These are phyloP conservation scores for Callocephalon fimbriatum DNA, from an alignment of 2,113 vertebrate species.

Conservation along the genomic window DNA sequence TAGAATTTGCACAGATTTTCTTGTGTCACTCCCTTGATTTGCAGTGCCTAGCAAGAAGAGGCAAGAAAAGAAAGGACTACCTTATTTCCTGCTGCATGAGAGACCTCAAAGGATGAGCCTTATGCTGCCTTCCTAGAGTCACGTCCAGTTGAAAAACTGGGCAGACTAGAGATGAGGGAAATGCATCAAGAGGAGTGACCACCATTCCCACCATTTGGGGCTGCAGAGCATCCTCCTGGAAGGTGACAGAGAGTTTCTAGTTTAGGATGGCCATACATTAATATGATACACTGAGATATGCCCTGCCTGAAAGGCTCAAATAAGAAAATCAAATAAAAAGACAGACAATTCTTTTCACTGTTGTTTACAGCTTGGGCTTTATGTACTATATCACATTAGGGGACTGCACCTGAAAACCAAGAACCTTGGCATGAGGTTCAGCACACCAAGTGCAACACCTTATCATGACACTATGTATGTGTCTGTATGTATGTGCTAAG, in stretches of 20 bases:
- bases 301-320: neutral
- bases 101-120: accelerated
- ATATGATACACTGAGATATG: neutral
- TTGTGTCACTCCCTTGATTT: neutral
- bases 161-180: neutral
- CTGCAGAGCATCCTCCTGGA: neutral
- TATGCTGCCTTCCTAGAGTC: neutral
- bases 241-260: neutral
- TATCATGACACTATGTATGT: neutral
- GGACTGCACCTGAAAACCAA: neutral
- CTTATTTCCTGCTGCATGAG: neutral
- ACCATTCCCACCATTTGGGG: neutral
- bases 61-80: neutral
- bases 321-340: neutral
- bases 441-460: neutral
- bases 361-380: neutral
- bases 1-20: neutral
- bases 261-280: neutral
- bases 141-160: neutral
- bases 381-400: neutral
- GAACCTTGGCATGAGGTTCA: neutral
- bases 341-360: neutral
- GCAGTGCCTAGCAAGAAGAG: neutral
- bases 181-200: neutral
- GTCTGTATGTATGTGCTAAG: neutral